These are phyloP conservation scores for Lymantria dispar DNA, from an alignment of 2,888 invertebrate genomes.

Conservation along the genomic window DNA sequence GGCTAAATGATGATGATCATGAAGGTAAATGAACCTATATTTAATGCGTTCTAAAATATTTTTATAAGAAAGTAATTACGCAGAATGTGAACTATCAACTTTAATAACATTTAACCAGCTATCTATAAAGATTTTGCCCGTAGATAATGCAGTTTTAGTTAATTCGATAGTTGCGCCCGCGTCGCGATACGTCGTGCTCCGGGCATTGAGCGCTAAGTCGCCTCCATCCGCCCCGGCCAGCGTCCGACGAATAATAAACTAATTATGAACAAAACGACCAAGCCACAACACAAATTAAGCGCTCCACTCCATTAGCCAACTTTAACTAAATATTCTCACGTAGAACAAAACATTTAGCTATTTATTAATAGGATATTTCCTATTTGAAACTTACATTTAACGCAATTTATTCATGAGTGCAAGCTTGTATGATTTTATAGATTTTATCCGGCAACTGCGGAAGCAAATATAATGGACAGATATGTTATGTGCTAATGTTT, in stretches of 20 bases:
- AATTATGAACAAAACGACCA: slow-evolving; percentile 70
- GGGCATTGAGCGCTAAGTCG: slow-evolving; percentile 9
- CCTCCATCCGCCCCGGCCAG: slow-evolving; percentile 17
- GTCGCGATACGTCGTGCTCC: slow-evolving; percentile 25
- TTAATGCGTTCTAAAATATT: too few relatives aligned
- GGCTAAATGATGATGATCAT: too few relatives aligned
- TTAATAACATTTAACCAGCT: slow-evolving; percentile 10
- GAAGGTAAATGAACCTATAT: too few relatives aligned
- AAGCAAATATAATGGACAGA: too few relatives aligned
- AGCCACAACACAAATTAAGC: slow-evolving; percentile 56
- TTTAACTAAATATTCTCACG: slow-evolving; percentile 32
- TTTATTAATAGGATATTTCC: background rate
- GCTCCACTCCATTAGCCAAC: slow-evolving; percentile 56
- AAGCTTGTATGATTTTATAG: too few relatives aligned
- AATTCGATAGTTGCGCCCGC: slow-evolving; percentile 57
- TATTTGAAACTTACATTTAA: background rate
- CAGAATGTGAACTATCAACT: background rate
- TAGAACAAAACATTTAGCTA: background rate
- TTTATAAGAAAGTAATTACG: too few relatives aligned
- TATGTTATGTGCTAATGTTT: too few relatives aligned
- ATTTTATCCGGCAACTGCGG: too few relatives aligned
- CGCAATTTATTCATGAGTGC: too few relatives aligned
- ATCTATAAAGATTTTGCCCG: slow-evolving; percentile 36
- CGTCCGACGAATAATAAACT: slow-evolving; percentile 63
- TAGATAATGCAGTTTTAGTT: slow-evolving; percentile 75